Evolutionary conservation across 1,140 invertebrate species (phyloP), one percentile per base, ranked within the genome.

Genomic region (Macrosteles quadrilineatus): DNA sequence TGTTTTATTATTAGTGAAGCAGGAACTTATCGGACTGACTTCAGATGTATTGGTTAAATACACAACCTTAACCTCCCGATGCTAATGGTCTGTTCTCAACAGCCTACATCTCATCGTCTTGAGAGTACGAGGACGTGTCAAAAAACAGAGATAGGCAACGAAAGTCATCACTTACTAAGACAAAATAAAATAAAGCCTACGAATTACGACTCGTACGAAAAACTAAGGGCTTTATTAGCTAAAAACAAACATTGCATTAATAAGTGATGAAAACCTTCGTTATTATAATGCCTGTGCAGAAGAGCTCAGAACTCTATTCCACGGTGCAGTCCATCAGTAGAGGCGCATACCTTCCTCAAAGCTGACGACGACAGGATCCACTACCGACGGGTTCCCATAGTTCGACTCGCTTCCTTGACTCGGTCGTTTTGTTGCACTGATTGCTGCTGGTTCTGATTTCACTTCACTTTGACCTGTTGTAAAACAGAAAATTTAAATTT

Each of bases 311-410:
- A 36, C 32, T 4, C 32, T 36, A 36, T 36, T 36, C 32, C 32
- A 36, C 32, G 32, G 32, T 6, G 32, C 19, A 19, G 21, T 27
- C 27, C 19, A 31, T 71, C 64, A 88, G 84, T 88, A 88, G 81
- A 90, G 85, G 78, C 86, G 86, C 87, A 89, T 89, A 88, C 88
- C 88, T 88, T 90, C 88, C 84, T 90, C 88, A 80, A 90, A 90
- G 83, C 87, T 89, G 75, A 90, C 87, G 74, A 90, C 88, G 73
- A 90, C 83, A 69, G 87, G 84, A 77, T 90, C 88, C 53, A 88
- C 86, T 55, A 88, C 86, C 72, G 81, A 75, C 76, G 81, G 81
- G 79, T 82, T 76, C 74, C 79, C 78, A 59, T 80, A 82, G 40
- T 31, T 67, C 14, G 66, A 69, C 43, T 66, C 63, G 27, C 32